Conservation (phyloP, 2,113 vertebrate genomes). For the Antechinus stuartii region DNA sequence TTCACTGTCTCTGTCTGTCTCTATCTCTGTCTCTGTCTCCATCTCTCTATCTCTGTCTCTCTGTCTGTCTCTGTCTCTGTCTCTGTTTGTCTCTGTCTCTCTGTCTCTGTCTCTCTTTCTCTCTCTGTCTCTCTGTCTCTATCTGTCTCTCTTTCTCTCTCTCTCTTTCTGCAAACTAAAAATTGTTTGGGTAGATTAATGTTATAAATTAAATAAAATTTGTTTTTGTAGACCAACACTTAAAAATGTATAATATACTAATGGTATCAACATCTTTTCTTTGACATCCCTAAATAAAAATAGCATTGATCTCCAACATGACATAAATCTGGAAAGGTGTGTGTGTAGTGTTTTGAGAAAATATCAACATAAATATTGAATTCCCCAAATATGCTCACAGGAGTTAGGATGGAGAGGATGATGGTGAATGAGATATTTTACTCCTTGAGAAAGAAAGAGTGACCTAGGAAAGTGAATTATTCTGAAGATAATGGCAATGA, state of each 20-base stretch:
- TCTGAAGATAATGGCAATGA: neutral
- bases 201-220: neutral
- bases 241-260: neutral
- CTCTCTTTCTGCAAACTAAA: neutral
- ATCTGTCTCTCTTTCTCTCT: too few relatives aligned
- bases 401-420: neutral
- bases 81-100: too few relatives aligned
- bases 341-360: neutral
- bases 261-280: neutral
- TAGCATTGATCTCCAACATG: neutral
- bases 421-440: neutral
- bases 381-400: neutral
- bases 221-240: neutral
- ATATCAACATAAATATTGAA: neutral
- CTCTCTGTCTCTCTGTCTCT: too few relatives aligned
- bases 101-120: too few relatives aligned
- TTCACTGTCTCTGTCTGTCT: too few relatives aligned
- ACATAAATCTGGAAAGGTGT: neutral
- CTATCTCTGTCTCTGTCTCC: too few relatives aligned
- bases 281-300: neutral
- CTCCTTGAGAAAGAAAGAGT: neutral
- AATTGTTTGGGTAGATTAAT: neutral
- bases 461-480: neutral
- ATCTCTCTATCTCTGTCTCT: too few relatives aligned
- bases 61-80: too few relatives aligned